phyloP scores from a whole-genome alignment of 2,888 invertebrate species.

The Zeuzera pyrina region DNA sequence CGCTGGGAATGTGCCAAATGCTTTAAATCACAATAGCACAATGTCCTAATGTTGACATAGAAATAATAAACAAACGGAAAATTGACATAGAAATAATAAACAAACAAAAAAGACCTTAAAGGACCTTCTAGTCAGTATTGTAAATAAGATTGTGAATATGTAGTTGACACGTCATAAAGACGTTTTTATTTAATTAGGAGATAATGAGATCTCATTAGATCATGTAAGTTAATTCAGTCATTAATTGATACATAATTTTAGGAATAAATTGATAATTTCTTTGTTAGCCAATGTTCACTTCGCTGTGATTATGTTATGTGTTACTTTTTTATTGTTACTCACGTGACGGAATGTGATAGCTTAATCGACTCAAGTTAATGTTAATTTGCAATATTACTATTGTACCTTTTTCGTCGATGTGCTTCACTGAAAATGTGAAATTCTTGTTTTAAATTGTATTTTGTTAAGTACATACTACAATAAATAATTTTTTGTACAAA shows the following conservation, averaged over 20 bases:
- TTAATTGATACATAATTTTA: conserved; percentile 69
- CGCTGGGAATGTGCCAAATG: conserved; percentile 70
- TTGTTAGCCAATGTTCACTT: conserved; percentile 72
- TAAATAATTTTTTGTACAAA: neutral
- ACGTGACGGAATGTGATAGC: conserved; percentile 61
- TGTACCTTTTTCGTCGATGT: conserved; percentile 41
- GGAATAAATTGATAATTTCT: conserved; percentile 59
- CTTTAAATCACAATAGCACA: conserved; percentile 42
- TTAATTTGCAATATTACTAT: conserved; percentile 56
- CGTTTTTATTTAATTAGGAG: conserved; percentile 63
- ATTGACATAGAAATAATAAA: conserved; percentile 42
- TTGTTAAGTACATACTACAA: neutral
- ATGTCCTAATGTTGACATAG: conserved; percentile 42
- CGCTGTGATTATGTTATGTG: conserved; percentile 71
- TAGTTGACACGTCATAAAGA: conserved; percentile 59
- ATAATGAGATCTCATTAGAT: conserved; percentile 70
- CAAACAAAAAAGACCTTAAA: conserved; percentile 54
- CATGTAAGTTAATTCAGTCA: conserved; percentile 68
- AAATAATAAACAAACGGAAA: conserved; percentile 49
- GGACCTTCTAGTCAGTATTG: conserved; percentile 67
- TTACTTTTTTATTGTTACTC: conserved; percentile 66
- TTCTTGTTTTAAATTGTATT: conserved; percentile 32
- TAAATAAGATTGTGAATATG: conserved; percentile 70
- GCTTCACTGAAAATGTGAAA: conserved; percentile 43
- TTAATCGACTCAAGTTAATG: conserved; percentile 50